Evolutionary conservation across 2,888 invertebrate genomes (phyloP), one percentile per base, ranked within the genome.

Genomic region (Perizoma affinitatum): DNA sequence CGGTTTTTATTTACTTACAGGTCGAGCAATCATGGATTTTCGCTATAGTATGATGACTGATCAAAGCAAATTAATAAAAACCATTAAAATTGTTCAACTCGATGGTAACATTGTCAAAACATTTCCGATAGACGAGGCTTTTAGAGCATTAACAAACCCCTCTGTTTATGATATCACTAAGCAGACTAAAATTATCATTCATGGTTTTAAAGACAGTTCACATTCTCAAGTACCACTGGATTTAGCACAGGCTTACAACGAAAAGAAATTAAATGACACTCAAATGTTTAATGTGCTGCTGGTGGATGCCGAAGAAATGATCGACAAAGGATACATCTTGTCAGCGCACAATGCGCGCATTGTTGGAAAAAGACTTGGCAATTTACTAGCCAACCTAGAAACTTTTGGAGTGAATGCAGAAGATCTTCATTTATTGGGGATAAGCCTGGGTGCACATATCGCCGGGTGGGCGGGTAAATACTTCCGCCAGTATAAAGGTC

Each of bases 381-480:
- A 92, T 72, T 79, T 94, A 43, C 79, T 94, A 50, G 88, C 90
- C 2, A 85, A 88, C 73, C 84, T 94, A 54, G 87, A 90, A 73
- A 80, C 83, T 54, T 85, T 82, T 63, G 87, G 88, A 45, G 87
- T 93, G 0, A 84, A 87, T 45, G 84, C 93, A 43, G 86, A 88
- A 65, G 88, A 90, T 68, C 84, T 94, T 65, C 94, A 94, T 80
- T 74, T 94, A 11, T 79, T 94, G 45, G 94, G 94, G 5, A 93
- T 94, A 69, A 94, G 94, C 74, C 86, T 94, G 46, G 94, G 94
- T 9, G 94, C 93, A 2, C 94, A 94, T 64, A 89, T 93, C 2
- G 93, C 93, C 0, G 94, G 94, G 45, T 90, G 89, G 85, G 79
- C 91, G 9, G 87, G 93, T 9, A 90, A 90, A 77, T 91, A 88